A percentile compares a stretch with the other conserved stretches of the same genome.
These are phyloP conservation scores for Mesorhabditis spiculigera DNA, from an alignment of 2,888 invertebrate genomes.

Conservation along the genomic window DNA sequence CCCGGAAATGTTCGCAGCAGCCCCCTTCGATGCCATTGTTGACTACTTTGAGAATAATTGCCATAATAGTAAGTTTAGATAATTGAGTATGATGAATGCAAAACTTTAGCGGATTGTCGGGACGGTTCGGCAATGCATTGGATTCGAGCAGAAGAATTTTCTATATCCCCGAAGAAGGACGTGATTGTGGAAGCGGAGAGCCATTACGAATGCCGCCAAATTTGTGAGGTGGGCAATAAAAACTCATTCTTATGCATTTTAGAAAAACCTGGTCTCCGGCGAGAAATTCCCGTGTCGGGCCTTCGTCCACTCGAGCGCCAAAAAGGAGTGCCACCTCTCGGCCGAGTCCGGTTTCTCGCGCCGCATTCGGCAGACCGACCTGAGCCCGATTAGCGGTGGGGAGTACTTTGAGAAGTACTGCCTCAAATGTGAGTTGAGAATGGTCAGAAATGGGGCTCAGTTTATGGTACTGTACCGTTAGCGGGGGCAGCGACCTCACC, in stretches of 20 bases:
- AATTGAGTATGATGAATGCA: not conserved
- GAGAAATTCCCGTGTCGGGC: conserved; percentile 52
- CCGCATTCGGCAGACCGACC: conserved; percentile 21
- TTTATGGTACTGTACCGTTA: no score
- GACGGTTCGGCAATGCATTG: conserved; percentile 40
- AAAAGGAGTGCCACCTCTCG: conserved; percentile 50
- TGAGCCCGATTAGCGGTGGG: conserved; percentile 43
- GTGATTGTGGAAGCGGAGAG: conserved; percentile 44
- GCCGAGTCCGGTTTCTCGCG: conserved; percentile 39
- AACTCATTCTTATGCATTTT: not conserved
- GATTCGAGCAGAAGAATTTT: conserved; percentile 49
- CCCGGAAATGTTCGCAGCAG: conserved; percentile 42
- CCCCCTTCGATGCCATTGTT: conserved; percentile 28
- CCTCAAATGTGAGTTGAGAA: conserved; percentile 31
- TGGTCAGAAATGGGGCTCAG: no score
- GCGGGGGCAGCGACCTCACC: no score
- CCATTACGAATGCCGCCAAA: conserved; percentile 18
- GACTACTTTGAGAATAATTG: conserved; percentile 58
- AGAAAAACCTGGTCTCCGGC: conserved; percentile 45
- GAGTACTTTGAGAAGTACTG: conserved; percentile 55
- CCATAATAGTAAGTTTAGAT: conserved; percentile 37
- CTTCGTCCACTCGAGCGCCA: conserved; percentile 43
- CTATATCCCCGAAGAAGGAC: conserved; percentile 44
- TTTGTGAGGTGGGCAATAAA: conserved; percentile 23
- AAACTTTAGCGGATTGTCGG: conserved; percentile 20